Percentiles rank a stretch among this genome's conserved stretches.
phyloP scores from a whole-genome alignment of 2,888 invertebrate species.

The Trilocha varians region DNA sequence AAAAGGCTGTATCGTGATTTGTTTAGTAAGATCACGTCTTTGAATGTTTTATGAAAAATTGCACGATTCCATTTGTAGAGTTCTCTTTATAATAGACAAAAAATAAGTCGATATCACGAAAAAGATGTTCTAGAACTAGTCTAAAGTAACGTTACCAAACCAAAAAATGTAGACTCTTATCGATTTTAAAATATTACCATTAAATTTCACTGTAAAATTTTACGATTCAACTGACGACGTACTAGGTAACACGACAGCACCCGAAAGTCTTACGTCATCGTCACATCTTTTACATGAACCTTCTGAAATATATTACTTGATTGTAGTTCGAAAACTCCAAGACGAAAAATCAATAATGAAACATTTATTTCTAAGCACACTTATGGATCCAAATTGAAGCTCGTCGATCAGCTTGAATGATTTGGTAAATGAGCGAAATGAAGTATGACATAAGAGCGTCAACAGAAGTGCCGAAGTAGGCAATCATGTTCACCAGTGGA shows the following conservation, averaged over 20 bases:
- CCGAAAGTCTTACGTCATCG: too few species aligned
- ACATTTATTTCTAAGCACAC: constrained; percentile 9
- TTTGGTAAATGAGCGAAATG: constrained; percentile 54
- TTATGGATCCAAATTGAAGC: constrained; percentile 20
- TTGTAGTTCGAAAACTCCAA: constrained; percentile 10
- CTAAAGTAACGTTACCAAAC: too few species aligned
- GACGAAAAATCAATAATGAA: constrained; percentile 6
- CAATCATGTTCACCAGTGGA: constrained; percentile 42
- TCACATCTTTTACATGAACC: too few species aligned
- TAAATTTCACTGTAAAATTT: too few species aligned
- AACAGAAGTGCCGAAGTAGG: constrained; percentile 50
- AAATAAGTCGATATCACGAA: background rate
- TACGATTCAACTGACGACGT: too few species aligned
- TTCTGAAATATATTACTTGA: constrained; percentile 8
- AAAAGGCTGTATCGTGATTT: constrained; percentile 53
- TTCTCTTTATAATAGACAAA: background rate
- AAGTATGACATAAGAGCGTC: constrained; percentile 49
- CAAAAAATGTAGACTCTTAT: too few species aligned
- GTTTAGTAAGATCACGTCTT: constrained; percentile 31
- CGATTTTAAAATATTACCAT: too few species aligned
- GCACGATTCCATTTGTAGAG: background rate
- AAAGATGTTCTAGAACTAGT: background rate
- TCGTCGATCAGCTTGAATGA: constrained; percentile 15
- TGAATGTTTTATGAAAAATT: background rate
- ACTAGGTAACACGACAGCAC: too few species aligned